A percentile compares a stretch with the other conserved stretches of the same genome.
Conservation (phyloP, 2,113 vertebrate genomes). For the Aepyceros melampus region DNA sequence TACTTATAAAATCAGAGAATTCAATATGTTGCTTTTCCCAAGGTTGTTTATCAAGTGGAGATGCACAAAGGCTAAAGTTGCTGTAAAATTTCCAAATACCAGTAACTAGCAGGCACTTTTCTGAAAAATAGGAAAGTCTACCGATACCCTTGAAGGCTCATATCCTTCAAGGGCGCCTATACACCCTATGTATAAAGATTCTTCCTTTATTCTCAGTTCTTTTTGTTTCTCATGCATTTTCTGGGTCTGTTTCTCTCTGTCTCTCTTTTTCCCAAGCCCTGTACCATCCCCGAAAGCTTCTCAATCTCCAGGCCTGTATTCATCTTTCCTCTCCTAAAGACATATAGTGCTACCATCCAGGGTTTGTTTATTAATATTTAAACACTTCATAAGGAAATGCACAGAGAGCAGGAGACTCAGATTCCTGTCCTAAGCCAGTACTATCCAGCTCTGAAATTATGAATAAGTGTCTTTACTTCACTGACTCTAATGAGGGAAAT, state of each 20-base stretch:
- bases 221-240: not conserved
- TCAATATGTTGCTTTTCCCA: not conserved
- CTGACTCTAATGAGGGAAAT: not conserved
- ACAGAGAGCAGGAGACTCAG: not conserved
- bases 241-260: not conserved
- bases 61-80: not conserved
- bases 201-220: not conserved
- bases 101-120: not conserved
- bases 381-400: not conserved
- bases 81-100: not conserved
- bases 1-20: not conserved
- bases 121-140: not conserved
- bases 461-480: not conserved
- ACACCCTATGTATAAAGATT: no score
- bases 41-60: not conserved
- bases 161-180: not conserved
- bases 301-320: not conserved
- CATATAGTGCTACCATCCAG: not conserved
- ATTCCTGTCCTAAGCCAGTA: not conserved
- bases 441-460: not conserved
- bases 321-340: not conserved
- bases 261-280: not conserved
- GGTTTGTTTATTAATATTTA: not conserved
- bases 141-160: not conserved
- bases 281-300: not conserved